These are phyloP conservation scores for Zaprionus nigranus DNA, from an alignment of 1,140 invertebrate genomes.

Conservation along the genomic window DNA sequence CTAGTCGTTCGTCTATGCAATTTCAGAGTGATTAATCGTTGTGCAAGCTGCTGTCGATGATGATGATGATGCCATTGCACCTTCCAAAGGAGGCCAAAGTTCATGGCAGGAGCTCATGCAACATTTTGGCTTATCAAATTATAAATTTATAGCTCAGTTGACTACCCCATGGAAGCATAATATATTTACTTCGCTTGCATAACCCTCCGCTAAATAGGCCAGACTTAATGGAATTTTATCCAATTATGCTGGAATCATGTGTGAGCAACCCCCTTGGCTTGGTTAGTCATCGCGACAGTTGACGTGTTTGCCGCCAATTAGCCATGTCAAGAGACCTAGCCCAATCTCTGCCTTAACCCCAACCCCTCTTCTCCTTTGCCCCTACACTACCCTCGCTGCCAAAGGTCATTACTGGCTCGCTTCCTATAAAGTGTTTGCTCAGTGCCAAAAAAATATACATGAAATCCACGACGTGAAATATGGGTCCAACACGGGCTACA, in stretches of 20 bases:
- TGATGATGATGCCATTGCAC: slow-evolving; percentile 60
- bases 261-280: slow-evolving; percentile 34
- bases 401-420: slow-evolving; percentile 54
- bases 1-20: slow-evolving; percentile 28
- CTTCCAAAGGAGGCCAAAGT: slow-evolving; percentile 31
- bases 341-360: slow-evolving; percentile 34
- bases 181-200: slow-evolving; percentile 63
- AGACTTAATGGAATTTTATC: slow-evolving; percentile 65
- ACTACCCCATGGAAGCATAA: slow-evolving; percentile 12
- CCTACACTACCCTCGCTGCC: background rate
- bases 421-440: slow-evolving; percentile 58
- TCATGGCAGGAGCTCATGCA: slow-evolving; percentile 30
- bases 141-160: slow-evolving; percentile 14
- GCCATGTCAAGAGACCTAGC: slow-evolving; percentile 25
- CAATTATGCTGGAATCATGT: slow-evolving; percentile 66
- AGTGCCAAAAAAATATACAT: slow-evolving; percentile 58
- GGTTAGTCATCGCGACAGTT: slow-evolving; percentile 42
- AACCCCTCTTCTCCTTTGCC: background rate
- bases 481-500: slow-evolving; percentile 38
- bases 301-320: slow-evolving; percentile 73
- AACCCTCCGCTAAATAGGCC: slow-evolving; percentile 60
- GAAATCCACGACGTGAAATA: slow-evolving; percentile 40
- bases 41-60: slow-evolving; percentile 34
- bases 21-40: slow-evolving; percentile 38
- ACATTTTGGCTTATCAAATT: slow-evolving; percentile 49